Evolutionary conservation across 37 sponge, comb jelly and placozoan genomes (phyloP).

Genomic region (Spongilla lacustris): DNA sequence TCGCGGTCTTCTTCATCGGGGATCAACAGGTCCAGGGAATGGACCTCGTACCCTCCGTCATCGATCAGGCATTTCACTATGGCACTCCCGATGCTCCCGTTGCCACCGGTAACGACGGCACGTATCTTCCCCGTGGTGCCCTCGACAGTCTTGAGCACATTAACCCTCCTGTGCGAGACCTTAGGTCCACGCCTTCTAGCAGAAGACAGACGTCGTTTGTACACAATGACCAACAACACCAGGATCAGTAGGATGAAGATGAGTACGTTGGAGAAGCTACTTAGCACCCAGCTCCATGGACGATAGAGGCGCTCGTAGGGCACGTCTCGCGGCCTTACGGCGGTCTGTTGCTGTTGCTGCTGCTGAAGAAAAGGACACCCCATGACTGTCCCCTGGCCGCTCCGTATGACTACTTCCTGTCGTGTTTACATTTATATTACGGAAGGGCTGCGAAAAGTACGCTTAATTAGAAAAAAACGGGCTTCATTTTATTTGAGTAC

Average conservation of each 20-base stretch:
- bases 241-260: constrained; percentile 40
- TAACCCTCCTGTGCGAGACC: constrained; percentile 27
- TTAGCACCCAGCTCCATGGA: constrained; percentile 81
- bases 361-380: constrained; percentile 65
- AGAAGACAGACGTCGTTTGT: constrained; percentile 1
- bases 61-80: constrained; percentile 25
- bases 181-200: background rate
- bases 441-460: too few relatives aligned
- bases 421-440: too few relatives aligned
- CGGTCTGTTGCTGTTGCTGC: background rate
- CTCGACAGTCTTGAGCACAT: background rate
- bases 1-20: constrained; percentile 38
- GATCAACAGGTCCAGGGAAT: constrained; percentile 51
- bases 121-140: background rate
- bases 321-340: constrained; percentile 30
- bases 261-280: constrained; percentile 56
- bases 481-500: too few relatives aligned
- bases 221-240: constrained; percentile 16
- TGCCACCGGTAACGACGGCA: constrained; percentile 60
- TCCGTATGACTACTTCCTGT: too few relatives aligned
- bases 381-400: constrained; percentile 24
- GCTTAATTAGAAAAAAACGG: too few relatives aligned
- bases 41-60: constrained; percentile 58
- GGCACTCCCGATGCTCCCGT: constrained; percentile 28
- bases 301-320: constrained; percentile 72